Evolutionary conservation across 2,113 vertebrate species (phyloP).

Genomic region (cat (Felis catus)): F.catus_Fca126_mat1.0 CM031415.1:121048501-121049000

Average conservation of each 20-base stretch:
- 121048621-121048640: not conserved
- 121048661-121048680: not conserved
- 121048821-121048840: not conserved
- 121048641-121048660: not conserved
- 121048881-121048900: constrained; percentile 37
- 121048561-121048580: not conserved
- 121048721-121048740: not conserved
- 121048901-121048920: constrained; percentile 19
- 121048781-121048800: constrained; percentile 25
- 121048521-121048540: not conserved
- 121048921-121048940: constrained; percentile 22
- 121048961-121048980: constrained; percentile 31
- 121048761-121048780: not conserved
- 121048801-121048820: not conserved
- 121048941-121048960: constrained; percentile 26
- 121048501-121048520: not conserved
- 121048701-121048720: not conserved
- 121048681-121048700: not conserved
- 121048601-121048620: not conserved
- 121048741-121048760: not conserved
- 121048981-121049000: not conserved
- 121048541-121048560: constrained; percentile 14
- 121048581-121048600: not conserved
- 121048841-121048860: not conserved
- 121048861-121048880: constrained; percentile 24